Base-by-base conservation (phyloP, 2,113 vertebrate genomes). In the Aleadryas rufinucha region DNA sequence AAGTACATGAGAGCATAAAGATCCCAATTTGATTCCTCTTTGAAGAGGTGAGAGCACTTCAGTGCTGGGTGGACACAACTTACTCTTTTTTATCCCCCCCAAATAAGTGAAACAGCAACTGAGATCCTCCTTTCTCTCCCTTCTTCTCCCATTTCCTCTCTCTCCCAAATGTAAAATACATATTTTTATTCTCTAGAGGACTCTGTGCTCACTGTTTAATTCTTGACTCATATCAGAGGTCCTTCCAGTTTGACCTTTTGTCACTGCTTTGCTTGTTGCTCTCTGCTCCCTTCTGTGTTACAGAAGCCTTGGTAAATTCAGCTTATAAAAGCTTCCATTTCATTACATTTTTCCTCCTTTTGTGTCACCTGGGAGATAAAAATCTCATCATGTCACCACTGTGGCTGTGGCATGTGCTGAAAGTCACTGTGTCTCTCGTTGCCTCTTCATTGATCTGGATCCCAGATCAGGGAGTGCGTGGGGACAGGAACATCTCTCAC, bases 31-130 rank as follows among this genome's bases (percentile, higher is more conserved):
- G 83, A 68, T 70, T 96, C 57, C 14, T 53, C 74, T 94, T 45
- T 68, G 95, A 89, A 87, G 84, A 87, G 53, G 31, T 84, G 41
- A 89, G 66, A 91, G 24, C 86, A 45, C 88, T 94, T 93, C 68
- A 75, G 30, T 77, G 75, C 42, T 47, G 52, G 85, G 41, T 76
- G 53, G 24, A 90, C 59, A 87, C 30, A 90, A 70, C 77, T 87
- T 89, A 52, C 60, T 90, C 80, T 89, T 84, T 84, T 76, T 81
- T 71, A 59, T 83, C 13, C 30, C 10, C 10, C 20, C 14, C 27
- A 79, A 75, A 63, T 39, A 88, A 77, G 20, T 70, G 53, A 92
- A 87, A 24, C 41, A 93, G 41, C 56, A 91, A 41, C n/a, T 33
- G 47, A 89, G 31, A 54, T 79, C 16, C 12, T 54, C 13, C 19